phyloP scores from a whole-genome alignment of 2,797 vertebrate species.

The Erethizon dorsatum region DNA sequence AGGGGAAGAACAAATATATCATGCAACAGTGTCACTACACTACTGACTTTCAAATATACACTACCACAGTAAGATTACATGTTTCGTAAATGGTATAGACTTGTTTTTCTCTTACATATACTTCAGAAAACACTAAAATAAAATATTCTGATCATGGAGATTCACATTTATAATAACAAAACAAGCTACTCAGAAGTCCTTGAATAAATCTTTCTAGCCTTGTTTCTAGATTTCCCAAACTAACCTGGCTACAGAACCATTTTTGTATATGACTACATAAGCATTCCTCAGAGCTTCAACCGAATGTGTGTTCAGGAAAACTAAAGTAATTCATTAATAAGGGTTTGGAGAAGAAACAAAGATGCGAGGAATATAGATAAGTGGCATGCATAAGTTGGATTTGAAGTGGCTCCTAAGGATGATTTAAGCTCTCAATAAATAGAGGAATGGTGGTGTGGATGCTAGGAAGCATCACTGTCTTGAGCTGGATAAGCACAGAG shows the following conservation, averaged over 20 bases:
- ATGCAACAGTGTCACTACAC: too few relatives aligned
- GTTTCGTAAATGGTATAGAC: not conserved
- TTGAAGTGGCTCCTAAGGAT: not conserved
- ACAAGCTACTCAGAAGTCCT: not conserved
- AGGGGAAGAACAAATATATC: not conserved
- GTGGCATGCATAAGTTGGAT: not conserved
- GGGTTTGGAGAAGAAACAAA: not conserved
- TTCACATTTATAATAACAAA: not conserved
- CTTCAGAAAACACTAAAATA: not conserved
- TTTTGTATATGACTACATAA: not conserved
- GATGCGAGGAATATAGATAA: not conserved
- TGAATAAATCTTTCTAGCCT: not conserved
- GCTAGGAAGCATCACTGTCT: not conserved
- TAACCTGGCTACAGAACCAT: not conserved
- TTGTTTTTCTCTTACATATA: not conserved
- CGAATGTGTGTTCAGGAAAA: slow-evolving; percentile 13
- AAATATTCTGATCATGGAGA: not conserved
- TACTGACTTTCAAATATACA: not conserved
- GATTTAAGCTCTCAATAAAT: not conserved
- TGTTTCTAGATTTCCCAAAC: slow-evolving; percentile 1
- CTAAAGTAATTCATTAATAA: not conserved
- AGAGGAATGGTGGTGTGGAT: not conserved
- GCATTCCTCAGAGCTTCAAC: not conserved
- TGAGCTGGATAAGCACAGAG: not conserved
- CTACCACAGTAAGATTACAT: not conserved